Evolutionary conservation across 2,888 invertebrate genomes (phyloP).

Genomic region (Protonemura montana): DNA sequence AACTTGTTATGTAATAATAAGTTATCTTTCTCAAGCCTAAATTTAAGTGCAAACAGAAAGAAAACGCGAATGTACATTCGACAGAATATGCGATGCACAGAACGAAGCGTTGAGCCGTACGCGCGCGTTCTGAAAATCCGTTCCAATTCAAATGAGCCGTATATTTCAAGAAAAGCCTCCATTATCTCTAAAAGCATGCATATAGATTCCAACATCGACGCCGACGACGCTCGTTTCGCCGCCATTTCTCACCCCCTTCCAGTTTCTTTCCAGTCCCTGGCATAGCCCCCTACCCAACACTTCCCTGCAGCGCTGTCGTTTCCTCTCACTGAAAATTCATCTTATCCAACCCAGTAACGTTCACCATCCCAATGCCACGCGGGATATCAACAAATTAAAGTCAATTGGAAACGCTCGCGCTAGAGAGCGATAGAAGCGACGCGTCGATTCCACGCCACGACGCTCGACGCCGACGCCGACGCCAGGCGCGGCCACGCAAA

Average conservation of each 20-base stretch:
- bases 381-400: constrained; percentile 49
- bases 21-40: background rate
- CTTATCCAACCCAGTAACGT: constrained; percentile 42
- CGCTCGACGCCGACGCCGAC: constrained; percentile 7
- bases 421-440: background rate
- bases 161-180: constrained; percentile 16
- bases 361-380: constrained; percentile 21
- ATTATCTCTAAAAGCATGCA: constrained; percentile 25
- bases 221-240: constrained; percentile 45
- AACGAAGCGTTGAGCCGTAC: constrained; percentile 8
- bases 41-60: background rate
- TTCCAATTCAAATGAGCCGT: constrained; percentile 7
- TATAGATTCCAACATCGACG: constrained; percentile 15
- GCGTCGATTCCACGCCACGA: background rate
- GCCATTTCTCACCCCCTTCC: constrained; percentile 43
- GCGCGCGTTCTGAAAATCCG: background rate
- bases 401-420: constrained; percentile 47
- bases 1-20: background rate
- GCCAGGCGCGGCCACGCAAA: background rate
- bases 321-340: constrained; percentile 43
- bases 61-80: background rate
- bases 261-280: background rate
- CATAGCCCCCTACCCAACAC: background rate
- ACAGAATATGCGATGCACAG: background rate
- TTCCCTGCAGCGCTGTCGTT: constrained; percentile 26